Percentiles rank a stretch among this genome's conserved stretches.
These are phyloP conservation scores for Arion vulgaris DNA, from an alignment of 1,140 invertebrate genomes.

Conservation along the genomic window DNA sequence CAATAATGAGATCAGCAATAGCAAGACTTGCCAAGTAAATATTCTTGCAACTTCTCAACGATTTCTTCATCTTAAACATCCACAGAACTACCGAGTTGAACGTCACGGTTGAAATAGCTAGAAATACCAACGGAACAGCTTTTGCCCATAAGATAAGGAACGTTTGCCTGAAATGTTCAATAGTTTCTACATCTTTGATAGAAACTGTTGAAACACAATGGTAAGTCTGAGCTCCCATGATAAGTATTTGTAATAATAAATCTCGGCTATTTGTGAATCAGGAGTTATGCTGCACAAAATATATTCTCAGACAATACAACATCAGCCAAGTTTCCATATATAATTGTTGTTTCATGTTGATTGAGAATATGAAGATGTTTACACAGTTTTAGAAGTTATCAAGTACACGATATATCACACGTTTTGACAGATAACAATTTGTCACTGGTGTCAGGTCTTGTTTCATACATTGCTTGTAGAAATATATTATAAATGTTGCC, in stretches of 20 bases:
- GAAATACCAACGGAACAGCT: conserved; percentile 51
- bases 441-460: neutral
- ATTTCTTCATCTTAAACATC: conserved; percentile 57
- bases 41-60: conserved; percentile 59
- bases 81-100: conserved; percentile 57
- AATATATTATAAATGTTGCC: no score
- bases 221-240: neutral
- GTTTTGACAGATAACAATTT: neutral
- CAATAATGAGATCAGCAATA: conserved; percentile 60
- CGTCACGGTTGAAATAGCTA: conserved; percentile 55
- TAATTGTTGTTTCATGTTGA: no score
- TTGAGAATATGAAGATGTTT: no score
- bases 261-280: no score
- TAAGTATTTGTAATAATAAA: neutral
- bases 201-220: neutral
- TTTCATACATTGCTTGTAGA: no score
- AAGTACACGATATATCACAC: no score
- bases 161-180: neutral
- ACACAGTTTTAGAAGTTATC: no score
- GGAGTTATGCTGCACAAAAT: no score
- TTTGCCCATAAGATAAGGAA: conserved; percentile 51
- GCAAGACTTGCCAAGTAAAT: conserved; percentile 64
- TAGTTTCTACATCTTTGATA: neutral
- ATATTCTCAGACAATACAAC: no score
- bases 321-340: no score